A percentile compares a stretch with the other conserved stretches of the same genome.
Evolutionary conservation across 2,797 vertebrate genomes (phyloP).

Genomic region (Hephaestus fuliginosus): DNA sequence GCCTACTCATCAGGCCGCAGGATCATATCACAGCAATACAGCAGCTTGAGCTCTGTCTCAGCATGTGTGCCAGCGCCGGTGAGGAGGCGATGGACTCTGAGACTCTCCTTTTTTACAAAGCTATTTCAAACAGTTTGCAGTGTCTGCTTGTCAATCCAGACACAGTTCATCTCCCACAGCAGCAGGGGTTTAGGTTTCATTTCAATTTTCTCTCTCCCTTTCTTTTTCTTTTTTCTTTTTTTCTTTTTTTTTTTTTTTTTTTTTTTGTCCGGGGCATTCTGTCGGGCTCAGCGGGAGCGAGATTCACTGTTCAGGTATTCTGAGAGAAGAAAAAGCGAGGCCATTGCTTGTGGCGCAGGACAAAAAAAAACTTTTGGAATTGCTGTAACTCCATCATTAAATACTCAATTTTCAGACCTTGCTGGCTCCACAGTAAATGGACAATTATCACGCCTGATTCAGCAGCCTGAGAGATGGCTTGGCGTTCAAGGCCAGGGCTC

Average conservation of each 20-base stretch:
- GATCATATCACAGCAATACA: conserved; percentile 39
- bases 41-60: conserved; percentile 27
- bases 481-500: background rate
- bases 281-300: conserved; percentile 52
- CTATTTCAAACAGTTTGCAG: conserved; percentile 64
- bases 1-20: conserved; percentile 34
- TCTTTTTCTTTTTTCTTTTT: background rate
- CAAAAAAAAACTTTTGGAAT: conserved; percentile 41
- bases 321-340: conserved; percentile 42
- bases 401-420: conserved; percentile 47
- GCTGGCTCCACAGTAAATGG: conserved; percentile 29
- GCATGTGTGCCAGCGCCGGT: conserved; percentile 16
- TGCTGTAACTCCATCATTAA: conserved; percentile 51
- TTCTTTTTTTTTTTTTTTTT: background rate
- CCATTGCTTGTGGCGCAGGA: conserved; percentile 38
- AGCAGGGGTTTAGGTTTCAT: conserved; percentile 68
- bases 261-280: conserved; percentile 27
- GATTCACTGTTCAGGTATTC: conserved; percentile 59
- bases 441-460: conserved; percentile 60
- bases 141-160: conserved; percentile 62
- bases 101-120: conserved; percentile 54
- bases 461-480: conserved; percentile 31
- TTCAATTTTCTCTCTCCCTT: conserved; percentile 65
- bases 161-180: conserved; percentile 71
- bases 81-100: conserved; percentile 25